phyloP scores from a whole-genome alignment of 2,797 vertebrate species.

The Ibycter americanus region DNA sequence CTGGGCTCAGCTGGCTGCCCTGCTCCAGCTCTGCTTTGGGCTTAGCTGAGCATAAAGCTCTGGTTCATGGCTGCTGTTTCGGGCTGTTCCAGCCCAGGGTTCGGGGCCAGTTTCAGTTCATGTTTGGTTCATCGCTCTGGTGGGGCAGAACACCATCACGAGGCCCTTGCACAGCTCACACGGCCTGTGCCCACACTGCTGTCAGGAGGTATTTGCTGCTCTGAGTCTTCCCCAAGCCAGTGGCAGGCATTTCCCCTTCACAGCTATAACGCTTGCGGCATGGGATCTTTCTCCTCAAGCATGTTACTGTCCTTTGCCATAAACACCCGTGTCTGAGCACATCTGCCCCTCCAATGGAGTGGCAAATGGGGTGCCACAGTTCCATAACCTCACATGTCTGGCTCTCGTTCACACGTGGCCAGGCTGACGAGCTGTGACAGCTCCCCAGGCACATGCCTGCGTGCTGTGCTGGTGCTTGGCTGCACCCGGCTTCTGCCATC shows the following conservation, averaged over 20 bases:
- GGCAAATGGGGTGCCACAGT: rapidly evolving
- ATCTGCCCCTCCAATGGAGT: background rate
- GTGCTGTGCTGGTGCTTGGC: rapidly evolving
- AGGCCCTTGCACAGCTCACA: background rate
- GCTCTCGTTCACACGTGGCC: rapidly evolving
- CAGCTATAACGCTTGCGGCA: rapidly evolving
- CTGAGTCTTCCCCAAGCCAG: background rate
- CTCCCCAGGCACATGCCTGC: rapidly evolving
- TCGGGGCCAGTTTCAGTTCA: background rate
- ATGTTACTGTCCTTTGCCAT: background rate
- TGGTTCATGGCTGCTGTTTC: background rate
- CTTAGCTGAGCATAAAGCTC: background rate
- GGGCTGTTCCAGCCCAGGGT: background rate
- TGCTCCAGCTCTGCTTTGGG: background rate
- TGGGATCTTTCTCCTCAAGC: background rate
- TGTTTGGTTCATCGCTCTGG: background rate
- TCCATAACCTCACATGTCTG: rapidly evolving
- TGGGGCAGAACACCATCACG: background rate
- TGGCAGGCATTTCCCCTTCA: background rate
- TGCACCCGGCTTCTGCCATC: background rate
- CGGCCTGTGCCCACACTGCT: rapidly evolving
- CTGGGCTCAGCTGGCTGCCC: background rate
- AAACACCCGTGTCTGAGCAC: background rate
- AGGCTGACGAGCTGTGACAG: background rate
- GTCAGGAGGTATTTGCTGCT: background rate